Conservation (phyloP, 2,888 invertebrate genomes). For the Pogonocherus hispidulus region DNA sequence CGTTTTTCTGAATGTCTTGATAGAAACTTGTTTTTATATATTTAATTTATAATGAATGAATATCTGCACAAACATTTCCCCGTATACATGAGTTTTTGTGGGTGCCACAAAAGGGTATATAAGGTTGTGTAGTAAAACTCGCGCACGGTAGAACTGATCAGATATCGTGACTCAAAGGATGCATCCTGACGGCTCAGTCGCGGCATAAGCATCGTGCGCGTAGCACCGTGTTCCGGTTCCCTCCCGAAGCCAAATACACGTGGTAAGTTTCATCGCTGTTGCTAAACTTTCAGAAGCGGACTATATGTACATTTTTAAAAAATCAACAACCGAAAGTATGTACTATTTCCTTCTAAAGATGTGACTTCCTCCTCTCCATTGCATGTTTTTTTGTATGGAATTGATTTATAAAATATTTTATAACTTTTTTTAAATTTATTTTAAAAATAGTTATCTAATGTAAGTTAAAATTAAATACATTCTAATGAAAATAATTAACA, state of each 20-base stretch:
- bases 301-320: constrained; percentile 10
- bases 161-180: constrained; percentile 26
- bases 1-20: no score
- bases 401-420: no score
- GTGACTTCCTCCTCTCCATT: no score
- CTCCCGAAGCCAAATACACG: constrained; percentile 9
- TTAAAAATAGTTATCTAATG: no score
- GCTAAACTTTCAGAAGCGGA: constrained; percentile 6
- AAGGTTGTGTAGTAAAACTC: constrained; percentile 17
- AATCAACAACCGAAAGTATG: neutral
- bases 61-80: no score
- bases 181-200: constrained; percentile 23
- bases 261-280: constrained; percentile 24
- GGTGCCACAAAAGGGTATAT: neutral
- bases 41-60: no score
- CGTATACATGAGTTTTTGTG: no score
- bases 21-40: no score
- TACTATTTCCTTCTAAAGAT: neutral
- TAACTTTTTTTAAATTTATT: no score
- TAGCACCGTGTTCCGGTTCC: constrained; percentile 8
- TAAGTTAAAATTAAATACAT: no score
- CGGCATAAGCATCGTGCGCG: constrained; percentile 16
- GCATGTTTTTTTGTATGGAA: no score
- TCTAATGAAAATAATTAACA: no score
- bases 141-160: constrained; percentile 21